Evolutionary conservation across 2,113 vertebrate genomes (phyloP).

Genomic region (Pomatorhinus ruficollis): DNA sequence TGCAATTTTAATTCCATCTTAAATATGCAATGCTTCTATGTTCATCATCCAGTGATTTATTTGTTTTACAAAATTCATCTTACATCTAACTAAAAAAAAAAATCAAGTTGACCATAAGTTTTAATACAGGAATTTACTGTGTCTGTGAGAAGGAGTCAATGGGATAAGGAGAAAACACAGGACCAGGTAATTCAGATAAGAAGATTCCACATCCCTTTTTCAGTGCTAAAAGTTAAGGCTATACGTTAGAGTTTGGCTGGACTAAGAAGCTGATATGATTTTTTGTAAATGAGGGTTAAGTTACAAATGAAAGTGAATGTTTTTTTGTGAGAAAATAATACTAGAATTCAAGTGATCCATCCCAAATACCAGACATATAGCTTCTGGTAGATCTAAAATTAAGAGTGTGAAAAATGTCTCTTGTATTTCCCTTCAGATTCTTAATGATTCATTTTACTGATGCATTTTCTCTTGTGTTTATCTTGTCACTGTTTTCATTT

Average conservation of each 20-base stretch:
- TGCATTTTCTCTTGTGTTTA: conserved; percentile 44
- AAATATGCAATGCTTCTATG: not conserved
- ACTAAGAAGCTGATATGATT: not conserved
- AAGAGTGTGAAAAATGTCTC: not conserved
- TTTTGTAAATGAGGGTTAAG: not conserved
- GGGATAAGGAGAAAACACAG: not conserved
- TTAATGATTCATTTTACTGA: conserved; percentile 18
- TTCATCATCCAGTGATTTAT: not conserved
- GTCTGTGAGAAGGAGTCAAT: not conserved
- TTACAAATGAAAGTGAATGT: not conserved
- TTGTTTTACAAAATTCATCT: not conserved
- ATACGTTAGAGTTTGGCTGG: not conserved
- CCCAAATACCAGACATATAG: not conserved
- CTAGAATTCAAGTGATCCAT: not conserved
- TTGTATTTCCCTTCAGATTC: not conserved
- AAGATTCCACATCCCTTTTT: not conserved
- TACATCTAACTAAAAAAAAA: not conserved
- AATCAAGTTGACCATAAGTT: not conserved
- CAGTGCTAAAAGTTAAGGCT: not conserved
- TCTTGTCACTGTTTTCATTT: conserved; percentile 46
- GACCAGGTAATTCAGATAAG: not conserved
- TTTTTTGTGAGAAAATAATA: not conserved
- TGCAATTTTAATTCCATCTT: not conserved
- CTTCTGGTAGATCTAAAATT: not conserved
- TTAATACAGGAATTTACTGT: not conserved